These are phyloP conservation scores for Heliocidaris tuberculata DNA, from an alignment of 35 echinoderm and acorn worm genomes.

Conservation along the genomic window DNA sequence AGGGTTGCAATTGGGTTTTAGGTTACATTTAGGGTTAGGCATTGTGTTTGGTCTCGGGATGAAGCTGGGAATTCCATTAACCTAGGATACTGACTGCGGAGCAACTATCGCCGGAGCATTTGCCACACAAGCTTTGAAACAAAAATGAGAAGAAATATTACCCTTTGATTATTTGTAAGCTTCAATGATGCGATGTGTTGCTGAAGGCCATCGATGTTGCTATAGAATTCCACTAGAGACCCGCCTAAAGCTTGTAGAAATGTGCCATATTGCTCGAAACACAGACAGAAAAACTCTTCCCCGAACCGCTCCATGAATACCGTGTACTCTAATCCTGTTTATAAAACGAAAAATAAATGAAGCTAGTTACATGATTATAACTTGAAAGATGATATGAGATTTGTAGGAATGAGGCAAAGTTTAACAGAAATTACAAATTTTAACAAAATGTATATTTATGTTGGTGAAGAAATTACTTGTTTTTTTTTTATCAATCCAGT, in stretches of 20 bases:
- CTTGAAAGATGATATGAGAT: background rate
- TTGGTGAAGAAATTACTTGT: too few relatives aligned
- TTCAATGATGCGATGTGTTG: conserved; percentile 65
- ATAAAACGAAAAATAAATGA: background rate
- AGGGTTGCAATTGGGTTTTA: too few relatives aligned
- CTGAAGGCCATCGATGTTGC: conserved; percentile 91
- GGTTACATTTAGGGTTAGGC: too few relatives aligned
- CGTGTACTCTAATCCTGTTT: conserved; percentile 83
- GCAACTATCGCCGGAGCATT: too few relatives aligned
- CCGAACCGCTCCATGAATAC: conserved; percentile 91
- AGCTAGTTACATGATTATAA: conserved; percentile 1
- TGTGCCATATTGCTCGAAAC: conserved; percentile 87
- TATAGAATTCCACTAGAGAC: conserved; percentile 87
- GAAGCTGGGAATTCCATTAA: too few relatives aligned
- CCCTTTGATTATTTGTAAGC: conserved; percentile 25
- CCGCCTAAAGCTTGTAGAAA: conserved; percentile 81
- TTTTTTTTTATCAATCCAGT: too few relatives aligned
- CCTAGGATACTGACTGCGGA: too few relatives aligned
- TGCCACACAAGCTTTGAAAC: too few relatives aligned
- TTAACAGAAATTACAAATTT: too few relatives aligned
- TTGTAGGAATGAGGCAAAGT: too few relatives aligned
- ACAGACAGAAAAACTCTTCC: conserved; percentile 96
- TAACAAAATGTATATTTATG: too few relatives aligned
- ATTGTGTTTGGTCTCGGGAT: too few relatives aligned
- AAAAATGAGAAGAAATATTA: background rate